phyloP scores from a whole-genome alignment of 2,797 vertebrate species.

The Clarias fuscus region DNA sequence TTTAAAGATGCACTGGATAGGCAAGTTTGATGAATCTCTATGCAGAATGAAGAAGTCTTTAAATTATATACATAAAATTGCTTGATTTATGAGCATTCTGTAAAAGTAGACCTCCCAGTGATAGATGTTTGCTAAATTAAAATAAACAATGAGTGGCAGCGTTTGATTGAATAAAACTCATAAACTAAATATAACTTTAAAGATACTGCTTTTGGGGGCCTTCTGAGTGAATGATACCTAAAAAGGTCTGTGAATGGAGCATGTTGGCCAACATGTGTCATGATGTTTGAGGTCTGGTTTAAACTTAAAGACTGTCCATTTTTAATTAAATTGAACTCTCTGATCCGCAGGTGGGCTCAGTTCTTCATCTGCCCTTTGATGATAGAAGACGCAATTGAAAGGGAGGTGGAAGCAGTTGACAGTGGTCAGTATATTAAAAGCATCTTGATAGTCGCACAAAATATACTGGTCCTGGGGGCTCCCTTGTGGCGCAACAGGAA shows the following conservation, averaged over 20 bases:
- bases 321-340: not conserved
- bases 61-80: not conserved
- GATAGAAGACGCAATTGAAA: constrained; percentile 90
- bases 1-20: constrained; percentile 93
- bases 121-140: not conserved
- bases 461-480: not conserved
- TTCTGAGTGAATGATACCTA: not conserved
- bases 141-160: not conserved
- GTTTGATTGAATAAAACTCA: not conserved
- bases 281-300: not conserved
- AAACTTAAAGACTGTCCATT: not conserved
- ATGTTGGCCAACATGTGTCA: not conserved
- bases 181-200: not conserved
- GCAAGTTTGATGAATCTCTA: constrained; percentile 67
- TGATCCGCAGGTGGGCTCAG: constrained; percentile 87
- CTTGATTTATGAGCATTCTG: not conserved
- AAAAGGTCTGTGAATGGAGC: not conserved
- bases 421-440: constrained; percentile 78
- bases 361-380: constrained; percentile 96
- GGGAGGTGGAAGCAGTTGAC: constrained; percentile 96
- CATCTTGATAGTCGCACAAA: not conserved
- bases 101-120: not conserved
- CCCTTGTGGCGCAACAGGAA: not conserved
- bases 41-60: not conserved
- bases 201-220: not conserved